Conservation (phyloP, 2,113 vertebrate species). For the Dicerorhinus sumatrensis region DNA sequence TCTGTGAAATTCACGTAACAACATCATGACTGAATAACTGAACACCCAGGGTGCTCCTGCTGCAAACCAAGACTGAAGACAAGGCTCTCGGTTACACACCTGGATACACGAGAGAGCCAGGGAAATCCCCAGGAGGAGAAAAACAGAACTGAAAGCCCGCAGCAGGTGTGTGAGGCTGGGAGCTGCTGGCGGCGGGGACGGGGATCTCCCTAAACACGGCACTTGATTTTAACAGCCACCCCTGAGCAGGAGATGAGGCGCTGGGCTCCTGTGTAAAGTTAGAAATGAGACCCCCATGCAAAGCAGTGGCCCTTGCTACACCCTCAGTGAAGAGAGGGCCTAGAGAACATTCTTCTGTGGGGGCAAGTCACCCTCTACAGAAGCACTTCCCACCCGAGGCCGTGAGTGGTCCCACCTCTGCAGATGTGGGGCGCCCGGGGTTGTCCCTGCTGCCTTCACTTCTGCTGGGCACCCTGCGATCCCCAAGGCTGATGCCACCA, state of each 20-base stretch:
- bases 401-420: not conserved
- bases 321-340: not conserved
- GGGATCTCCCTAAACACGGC: not conserved
- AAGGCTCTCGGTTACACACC: accelerated
- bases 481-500: too few relatives aligned
- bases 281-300: not conserved
- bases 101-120: not conserved
- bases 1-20: not conserved
- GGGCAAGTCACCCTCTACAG: not conserved
- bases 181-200: too few relatives aligned
- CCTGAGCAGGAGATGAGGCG: not conserved
- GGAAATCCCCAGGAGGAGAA: not conserved
- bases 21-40: too few relatives aligned
- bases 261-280: not conserved
- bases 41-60: not conserved
- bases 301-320: not conserved
- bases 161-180: not conserved
- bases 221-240: not conserved
- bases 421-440: not conserved
- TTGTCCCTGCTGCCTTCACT: not conserved
- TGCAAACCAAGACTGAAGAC: not conserved
- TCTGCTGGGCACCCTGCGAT: not conserved
- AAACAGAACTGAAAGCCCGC: not conserved
- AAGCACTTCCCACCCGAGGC: not conserved
- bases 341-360: not conserved